A percentile compares a stretch with the other conserved stretches of the same genome.
Evolutionary conservation across 1,140 invertebrate species (phyloP).

Genomic region (Argopecten irradians): DNA sequence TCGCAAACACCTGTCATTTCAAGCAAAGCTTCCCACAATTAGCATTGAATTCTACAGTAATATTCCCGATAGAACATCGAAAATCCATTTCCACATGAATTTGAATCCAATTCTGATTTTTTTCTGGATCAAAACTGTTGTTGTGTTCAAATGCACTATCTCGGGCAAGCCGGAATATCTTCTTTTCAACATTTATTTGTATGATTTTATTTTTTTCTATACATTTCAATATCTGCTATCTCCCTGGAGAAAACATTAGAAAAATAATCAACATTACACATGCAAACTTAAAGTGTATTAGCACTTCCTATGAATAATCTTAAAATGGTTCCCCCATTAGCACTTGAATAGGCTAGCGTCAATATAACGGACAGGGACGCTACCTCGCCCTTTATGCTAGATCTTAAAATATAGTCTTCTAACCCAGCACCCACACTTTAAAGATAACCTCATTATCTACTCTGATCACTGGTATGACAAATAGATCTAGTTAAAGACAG

Average conservation of each 20-base stretch:
- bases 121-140: neutral
- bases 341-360: neutral
- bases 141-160: neutral
- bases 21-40: neutral
- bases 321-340: neutral
- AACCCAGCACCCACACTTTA: neutral
- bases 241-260: neutral
- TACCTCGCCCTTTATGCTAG: neutral
- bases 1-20: neutral
- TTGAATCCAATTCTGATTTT: neutral
- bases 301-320: neutral
- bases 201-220: neutral
- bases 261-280: neutral
- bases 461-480: neutral
- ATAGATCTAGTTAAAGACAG: neutral
- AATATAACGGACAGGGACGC: neutral
- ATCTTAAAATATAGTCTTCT: neutral
- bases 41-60: neutral
- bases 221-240: neutral
- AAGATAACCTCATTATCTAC: neutral
- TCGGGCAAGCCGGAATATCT: neutral
- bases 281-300: neutral
- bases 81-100: slow-evolving; percentile 22
- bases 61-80: neutral
- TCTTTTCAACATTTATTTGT: neutral